phyloP scores from a whole-genome alignment of 2,888 invertebrate species.

The Cryptocheilus praepositus region DNA sequence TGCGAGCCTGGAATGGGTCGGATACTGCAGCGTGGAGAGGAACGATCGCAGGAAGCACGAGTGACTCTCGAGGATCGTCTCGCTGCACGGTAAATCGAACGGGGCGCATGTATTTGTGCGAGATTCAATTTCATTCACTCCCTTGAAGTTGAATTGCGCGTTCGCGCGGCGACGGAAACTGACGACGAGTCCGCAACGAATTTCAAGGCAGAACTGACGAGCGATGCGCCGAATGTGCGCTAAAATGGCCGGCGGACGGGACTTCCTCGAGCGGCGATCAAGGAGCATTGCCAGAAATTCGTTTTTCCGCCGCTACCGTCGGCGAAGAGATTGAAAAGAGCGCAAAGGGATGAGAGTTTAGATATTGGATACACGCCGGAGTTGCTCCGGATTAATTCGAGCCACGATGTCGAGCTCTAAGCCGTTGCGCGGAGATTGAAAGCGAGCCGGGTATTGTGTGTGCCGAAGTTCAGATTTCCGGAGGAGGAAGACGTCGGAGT shows the following conservation, averaged over 20 bases:
- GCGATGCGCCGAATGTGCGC: constrained; percentile 8
- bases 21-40: not conserved
- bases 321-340: no score
- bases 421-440: no score
- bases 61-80: constrained; percentile 19
- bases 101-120: constrained; percentile 16
- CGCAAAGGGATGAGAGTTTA: no score
- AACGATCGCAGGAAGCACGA: constrained; percentile 4
- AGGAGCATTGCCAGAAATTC: not conserved
- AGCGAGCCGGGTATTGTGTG: no score
- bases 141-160: constrained; percentile 6
- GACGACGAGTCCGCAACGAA: not conserved
- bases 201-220: constrained; percentile 24
- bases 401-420: no score
- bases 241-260: no score
- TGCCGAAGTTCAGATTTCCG: no score
- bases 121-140: constrained; percentile 19
- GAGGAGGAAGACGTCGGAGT: no score
- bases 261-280: not conserved
- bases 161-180: constrained; percentile 7
- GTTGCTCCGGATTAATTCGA: no score
- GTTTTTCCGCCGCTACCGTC: not conserved
- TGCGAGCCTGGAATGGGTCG: no score
- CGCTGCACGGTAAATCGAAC: constrained; percentile 6
- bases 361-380: no score